A percentile compares a stretch with the other conserved stretches of the same genome.
These are phyloP conservation scores for Hippoglossus stenolepis DNA, from an alignment of 2,113 vertebrate genomes.

Conservation along the genomic window DNA sequence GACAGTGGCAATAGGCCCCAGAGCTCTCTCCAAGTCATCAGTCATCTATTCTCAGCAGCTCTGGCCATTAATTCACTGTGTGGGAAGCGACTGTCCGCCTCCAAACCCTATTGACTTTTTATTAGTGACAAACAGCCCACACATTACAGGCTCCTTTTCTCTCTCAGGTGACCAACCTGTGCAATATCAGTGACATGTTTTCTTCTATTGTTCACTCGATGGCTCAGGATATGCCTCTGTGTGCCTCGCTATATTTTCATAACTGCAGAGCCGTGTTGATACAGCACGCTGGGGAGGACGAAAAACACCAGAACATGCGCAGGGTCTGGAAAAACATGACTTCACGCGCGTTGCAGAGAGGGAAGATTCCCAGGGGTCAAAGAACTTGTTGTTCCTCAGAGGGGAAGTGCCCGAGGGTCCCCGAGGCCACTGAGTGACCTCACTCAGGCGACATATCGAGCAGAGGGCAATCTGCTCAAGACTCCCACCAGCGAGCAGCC, in stretches of 20 bases:
- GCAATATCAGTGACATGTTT: conserved; percentile 53
- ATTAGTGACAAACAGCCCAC: conserved; percentile 59
- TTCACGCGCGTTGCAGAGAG: conserved; percentile 64
- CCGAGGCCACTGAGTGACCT: conserved; percentile 73
- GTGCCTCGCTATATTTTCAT: conserved; percentile 69
- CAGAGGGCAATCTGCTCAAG: conserved; percentile 65
- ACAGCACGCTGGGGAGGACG: conserved; percentile 55
- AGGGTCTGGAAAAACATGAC: conserved; percentile 75
- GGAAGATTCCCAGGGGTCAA: conserved; percentile 77
- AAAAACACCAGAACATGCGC: conserved; percentile 62
- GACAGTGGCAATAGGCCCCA: conserved; percentile 62
- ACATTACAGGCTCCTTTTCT: conserved; percentile 46
- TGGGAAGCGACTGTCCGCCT: conserved; percentile 69
- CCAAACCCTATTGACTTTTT: conserved; percentile 58
- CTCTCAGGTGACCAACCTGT: conserved; percentile 55
- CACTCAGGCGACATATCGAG: conserved; percentile 61
- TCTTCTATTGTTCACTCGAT: conserved; percentile 62
- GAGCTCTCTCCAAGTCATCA: conserved; percentile 65
- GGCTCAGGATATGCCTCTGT: conserved; percentile 60
- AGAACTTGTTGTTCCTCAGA: conserved; percentile 67
- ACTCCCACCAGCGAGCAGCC: conserved; percentile 55
- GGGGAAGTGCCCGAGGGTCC: conserved; percentile 68
- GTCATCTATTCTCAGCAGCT: conserved; percentile 70
- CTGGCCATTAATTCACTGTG: conserved; percentile 67
- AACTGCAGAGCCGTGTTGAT: conserved; percentile 69